A percentile compares a stretch with the other conserved stretches of the same genome.
These are phyloP conservation scores for Ophiodon elongatus DNA, from an alignment of 2,113 vertebrate genomes.

Conservation along the genomic window DNA sequence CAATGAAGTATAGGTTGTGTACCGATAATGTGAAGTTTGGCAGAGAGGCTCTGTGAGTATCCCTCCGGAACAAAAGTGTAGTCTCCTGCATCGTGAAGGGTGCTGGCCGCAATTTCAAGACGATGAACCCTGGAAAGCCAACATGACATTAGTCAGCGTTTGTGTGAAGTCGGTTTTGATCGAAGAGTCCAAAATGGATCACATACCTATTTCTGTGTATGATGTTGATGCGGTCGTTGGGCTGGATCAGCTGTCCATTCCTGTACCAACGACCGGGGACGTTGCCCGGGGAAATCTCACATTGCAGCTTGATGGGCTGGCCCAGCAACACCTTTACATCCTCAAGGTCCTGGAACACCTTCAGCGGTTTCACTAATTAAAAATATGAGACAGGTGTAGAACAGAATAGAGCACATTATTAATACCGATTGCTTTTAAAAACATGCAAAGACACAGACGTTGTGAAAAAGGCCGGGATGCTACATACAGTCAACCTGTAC, in stretches of 20 bases:
- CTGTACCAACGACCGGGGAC: conserved; percentile 95
- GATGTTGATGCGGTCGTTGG: conserved; percentile 90
- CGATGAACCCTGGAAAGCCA: conserved; percentile 88
- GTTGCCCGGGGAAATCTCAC: conserved; percentile 93
- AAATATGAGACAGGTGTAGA: not conserved
- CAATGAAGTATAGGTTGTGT: conserved; percentile 23
- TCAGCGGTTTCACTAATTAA: conserved; percentile 93
- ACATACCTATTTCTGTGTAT: conserved; percentile 92
- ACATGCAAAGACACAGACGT: not conserved
- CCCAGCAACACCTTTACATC: conserved; percentile 90
- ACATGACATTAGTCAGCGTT: not conserved
- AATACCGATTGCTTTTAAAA: not conserved
- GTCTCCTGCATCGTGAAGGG: conserved; percentile 92
- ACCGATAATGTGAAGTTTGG: conserved; percentile 95
- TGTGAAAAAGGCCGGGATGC: not conserved
- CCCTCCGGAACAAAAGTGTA: conserved; percentile 96
- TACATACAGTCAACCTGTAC: conserved; percentile 91
- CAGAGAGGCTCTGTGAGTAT: conserved; percentile 90
- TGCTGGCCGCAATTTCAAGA: conserved; percentile 86
- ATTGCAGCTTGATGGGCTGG: conserved; percentile 91
- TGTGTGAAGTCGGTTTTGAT: not conserved
- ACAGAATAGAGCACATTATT: not conserved
- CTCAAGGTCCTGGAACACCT: conserved; percentile 90
- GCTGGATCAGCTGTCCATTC: conserved; percentile 93
- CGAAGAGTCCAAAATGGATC: not conserved